Conservation (phyloP, 2,113 vertebrate genomes). For the Rhipidura dahli region DNA sequence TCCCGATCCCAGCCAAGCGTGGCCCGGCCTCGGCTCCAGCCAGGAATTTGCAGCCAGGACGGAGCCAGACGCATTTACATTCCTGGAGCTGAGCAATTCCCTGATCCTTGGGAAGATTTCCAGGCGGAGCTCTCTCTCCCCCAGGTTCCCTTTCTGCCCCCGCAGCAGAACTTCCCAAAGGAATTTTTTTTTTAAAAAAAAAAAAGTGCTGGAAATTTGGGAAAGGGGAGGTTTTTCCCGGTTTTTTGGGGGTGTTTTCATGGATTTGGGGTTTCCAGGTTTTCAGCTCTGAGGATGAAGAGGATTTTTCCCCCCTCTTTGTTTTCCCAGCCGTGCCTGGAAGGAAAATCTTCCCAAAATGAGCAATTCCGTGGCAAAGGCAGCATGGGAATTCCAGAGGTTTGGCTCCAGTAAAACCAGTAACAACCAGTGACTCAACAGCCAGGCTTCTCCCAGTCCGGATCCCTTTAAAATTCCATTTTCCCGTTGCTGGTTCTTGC, state of each 20-base stretch:
- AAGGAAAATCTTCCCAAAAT: neutral
- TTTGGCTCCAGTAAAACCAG: neutral
- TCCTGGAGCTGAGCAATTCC: constrained; percentile 68
- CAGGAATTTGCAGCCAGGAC: constrained; percentile 65
- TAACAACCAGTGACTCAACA: neutral
- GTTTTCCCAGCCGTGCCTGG: neutral
- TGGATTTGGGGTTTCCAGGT: neutral
- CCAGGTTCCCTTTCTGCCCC: neutral
- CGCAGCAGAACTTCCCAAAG: neutral
- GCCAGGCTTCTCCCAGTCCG: neutral
- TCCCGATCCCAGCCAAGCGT: constrained; percentile 49
- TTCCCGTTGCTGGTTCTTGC: neutral
- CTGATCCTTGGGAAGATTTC: constrained; percentile 64
- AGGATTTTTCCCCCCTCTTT: neutral
- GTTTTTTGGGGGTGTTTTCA: neutral
- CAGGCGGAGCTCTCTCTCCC: constrained; percentile 56
- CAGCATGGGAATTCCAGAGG: neutral
- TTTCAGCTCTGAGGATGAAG: neutral
- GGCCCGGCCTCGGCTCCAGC: constrained; percentile 66
- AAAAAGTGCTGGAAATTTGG: neutral
- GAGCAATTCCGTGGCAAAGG: neutral
- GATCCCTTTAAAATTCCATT: neutral
- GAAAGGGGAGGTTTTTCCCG: neutral
- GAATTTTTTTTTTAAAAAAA: too few species aligned
- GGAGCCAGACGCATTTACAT: constrained; percentile 75